These are phyloP conservation scores for Phylloscopus trochilus DNA, from an alignment of 2,113 vertebrate species.

Conservation along the genomic window DNA sequence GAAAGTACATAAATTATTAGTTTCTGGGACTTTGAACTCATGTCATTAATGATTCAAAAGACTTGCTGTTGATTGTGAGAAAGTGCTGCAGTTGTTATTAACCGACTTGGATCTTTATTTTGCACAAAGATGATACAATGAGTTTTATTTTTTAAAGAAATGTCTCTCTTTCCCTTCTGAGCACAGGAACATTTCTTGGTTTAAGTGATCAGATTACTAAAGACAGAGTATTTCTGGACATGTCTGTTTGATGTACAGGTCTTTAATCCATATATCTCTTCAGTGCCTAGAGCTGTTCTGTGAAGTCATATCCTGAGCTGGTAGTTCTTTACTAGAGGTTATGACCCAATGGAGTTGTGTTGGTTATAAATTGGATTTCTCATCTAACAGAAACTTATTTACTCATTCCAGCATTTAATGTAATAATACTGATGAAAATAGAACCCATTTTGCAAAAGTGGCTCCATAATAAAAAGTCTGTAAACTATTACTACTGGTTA, in stretches of 20 bases:
- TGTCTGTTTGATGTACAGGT: background rate
- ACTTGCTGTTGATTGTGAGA: background rate
- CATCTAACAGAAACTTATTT: background rate
- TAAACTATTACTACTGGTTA: background rate
- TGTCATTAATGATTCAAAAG: background rate
- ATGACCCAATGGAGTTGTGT: background rate
- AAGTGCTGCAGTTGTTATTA: background rate
- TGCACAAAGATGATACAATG: background rate
- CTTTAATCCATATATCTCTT: background rate
- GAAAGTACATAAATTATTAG: background rate
- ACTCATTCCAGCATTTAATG: background rate
- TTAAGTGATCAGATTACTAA: conserved; percentile 7
- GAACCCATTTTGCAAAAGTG: background rate
- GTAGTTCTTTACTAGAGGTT: background rate
- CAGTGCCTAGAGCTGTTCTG: background rate
- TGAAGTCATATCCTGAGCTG: background rate
- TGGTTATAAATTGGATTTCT: background rate
- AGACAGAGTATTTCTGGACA: background rate
- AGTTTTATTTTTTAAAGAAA: background rate
- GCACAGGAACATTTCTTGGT: background rate
- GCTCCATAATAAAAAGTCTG: background rate
- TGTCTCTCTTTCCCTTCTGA: background rate
- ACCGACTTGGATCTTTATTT: background rate
- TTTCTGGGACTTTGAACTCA: background rate
- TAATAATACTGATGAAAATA: background rate